Evolutionary conservation across 2,113 vertebrate species (phyloP), one percentile per base, ranked within the genome.

Genomic region (Irena cyanogastra): DNA sequence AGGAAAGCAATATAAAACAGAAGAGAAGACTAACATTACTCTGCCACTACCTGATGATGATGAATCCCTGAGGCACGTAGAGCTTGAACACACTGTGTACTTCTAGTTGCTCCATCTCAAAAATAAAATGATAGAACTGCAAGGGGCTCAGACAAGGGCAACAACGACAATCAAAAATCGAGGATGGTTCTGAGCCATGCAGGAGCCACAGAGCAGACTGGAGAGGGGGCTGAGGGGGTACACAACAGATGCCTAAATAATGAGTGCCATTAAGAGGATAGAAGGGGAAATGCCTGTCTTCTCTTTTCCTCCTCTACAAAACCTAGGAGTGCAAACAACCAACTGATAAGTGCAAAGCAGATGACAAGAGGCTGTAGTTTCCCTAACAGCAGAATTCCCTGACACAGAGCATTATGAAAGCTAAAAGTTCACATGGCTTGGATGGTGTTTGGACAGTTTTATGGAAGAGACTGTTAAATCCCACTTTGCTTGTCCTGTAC

Each of bases 51-150:
- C n/a, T 37, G 63, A 90, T 69, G 37, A 37, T 72, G 70, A 83
- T 85, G 79, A 93, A 88, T 92, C 89, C 89, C 91, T 77, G 79
- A 94, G 89, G 83, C 91, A 83, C 11, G 12, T 28, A 77, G 37
- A 70, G n/a, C 60, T 57, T 77, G 76, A 95, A 89, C 59, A 92
- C 15, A 35, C 41, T 61, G 47, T 53, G 26, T 72, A 83, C n/a
- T 92, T 88, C 59, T 83, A 53, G 41, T 83, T 3, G 9, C 37
- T 92, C 37, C 49, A n/a, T 60, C 61, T 89, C 70, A 92, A 88
- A 95, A 90, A 77, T 56, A 83, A 92, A 94, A 93, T 68, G 13
- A 69, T 35, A 82, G 60, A 78, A 66, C 35, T 75, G 52, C 44
- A 92, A 90, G 81, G 82, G 50, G 16, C 68, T 87, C 72, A 74